phyloP scores from a whole-genome alignment of 1,140 invertebrate genomes.

The Drosophila malerkotliana region DNA sequence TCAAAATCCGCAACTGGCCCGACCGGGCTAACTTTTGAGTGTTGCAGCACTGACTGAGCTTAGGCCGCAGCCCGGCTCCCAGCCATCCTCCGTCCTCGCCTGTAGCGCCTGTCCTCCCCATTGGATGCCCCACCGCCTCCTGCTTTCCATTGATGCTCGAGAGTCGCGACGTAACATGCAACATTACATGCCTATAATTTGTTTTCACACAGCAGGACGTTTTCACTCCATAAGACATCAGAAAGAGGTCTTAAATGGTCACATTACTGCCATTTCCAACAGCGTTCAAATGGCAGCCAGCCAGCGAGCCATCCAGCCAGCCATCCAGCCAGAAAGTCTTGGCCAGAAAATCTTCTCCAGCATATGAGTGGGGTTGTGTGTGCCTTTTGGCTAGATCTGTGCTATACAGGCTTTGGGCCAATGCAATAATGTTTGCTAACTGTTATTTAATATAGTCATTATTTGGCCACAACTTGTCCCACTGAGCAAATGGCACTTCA shows the following conservation, averaged over 20 bases:
- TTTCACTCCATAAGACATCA: constrained; percentile 83
- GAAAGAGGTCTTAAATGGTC: constrained; percentile 83
- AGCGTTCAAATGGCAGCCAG: constrained; percentile 75
- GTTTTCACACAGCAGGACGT: constrained; percentile 83
- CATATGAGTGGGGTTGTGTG: constrained; percentile 12
- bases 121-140: background rate
- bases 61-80: constrained; percentile 30
- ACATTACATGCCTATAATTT: constrained; percentile 84
- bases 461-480: constrained; percentile 62
- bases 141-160: constrained; percentile 35
- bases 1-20: constrained; percentile 63
- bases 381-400: constrained; percentile 52
- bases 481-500: constrained; percentile 50
- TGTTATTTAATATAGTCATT: constrained; percentile 70
- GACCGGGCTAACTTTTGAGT: constrained; percentile 66
- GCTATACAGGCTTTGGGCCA: constrained; percentile 43
- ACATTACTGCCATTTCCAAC: constrained; percentile 83
- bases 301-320: constrained; percentile 41
- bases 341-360: constrained; percentile 30
- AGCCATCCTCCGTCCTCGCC: constrained; percentile 19
- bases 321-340: constrained; percentile 24
- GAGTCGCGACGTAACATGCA: constrained; percentile 78
- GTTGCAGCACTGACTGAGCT: constrained; percentile 59
- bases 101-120: constrained; percentile 3
- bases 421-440: constrained; percentile 64